Base-by-base conservation (phyloP, 2,113 vertebrate genomes). In the Nibea albiflora region DNA sequence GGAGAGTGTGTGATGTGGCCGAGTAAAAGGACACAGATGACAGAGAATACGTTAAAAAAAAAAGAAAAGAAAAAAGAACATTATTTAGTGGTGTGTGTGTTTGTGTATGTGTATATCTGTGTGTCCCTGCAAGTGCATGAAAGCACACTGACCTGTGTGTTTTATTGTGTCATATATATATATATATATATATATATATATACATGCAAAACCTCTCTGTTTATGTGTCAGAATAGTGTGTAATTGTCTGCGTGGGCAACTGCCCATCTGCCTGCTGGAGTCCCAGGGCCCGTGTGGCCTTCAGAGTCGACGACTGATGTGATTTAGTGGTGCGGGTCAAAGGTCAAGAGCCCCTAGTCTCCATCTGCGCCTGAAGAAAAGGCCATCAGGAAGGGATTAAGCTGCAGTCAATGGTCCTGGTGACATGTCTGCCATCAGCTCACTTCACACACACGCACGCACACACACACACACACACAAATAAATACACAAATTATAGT, bases 331-430 rank as follows among this genome's bases (percentile, higher is more conserved):
- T 31, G 76, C 42, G 24, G 90, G 92, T 93, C 90, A 92, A 82
- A 93, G 91, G 90, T 94, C 90, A 91, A 93, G 91, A 92, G 90
- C 80, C 88, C 78, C 89, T 78, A 87, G 84, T 91, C 92, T 90
- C 90, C 92, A 93, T 94, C 90, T 94, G 93, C 47, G 63, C 82
- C 76, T 88, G 83, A 89, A 92, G 88, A 92, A 92, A 91, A 92
- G 87, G 77, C 91, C 89, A 91, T 94, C 88, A 89, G 92, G 91
- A 93, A 92, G 81, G 89, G 90, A 92, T 93, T 92, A 92, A 79
- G 53, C 69, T 78, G 83, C 84, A 93, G 92, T 94, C 90, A 91
- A 83, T 88, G 61, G 78, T 86, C 89, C 88, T 84, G 71, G 79
- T 81, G 86, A 90, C 90, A 90, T 53, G 74, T 84, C 83, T 87